Conservation (phyloP, 2,888 invertebrate species). For the Chymomyza amoena region DNA sequence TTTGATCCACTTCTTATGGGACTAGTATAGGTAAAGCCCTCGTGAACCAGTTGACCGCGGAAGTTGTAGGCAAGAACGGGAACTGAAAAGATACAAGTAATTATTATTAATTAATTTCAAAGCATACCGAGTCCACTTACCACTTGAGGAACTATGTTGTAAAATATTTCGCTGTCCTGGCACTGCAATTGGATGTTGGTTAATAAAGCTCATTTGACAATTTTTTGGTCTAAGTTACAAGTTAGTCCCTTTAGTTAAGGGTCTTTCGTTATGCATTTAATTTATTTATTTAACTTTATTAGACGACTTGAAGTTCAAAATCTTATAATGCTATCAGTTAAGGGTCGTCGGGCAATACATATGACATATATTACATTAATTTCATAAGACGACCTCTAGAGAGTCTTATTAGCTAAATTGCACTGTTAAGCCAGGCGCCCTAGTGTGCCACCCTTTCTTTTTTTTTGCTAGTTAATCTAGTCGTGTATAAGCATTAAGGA, state of each 20-base stretch:
- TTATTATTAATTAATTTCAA: background rate
- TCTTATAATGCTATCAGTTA: background rate
- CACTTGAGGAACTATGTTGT: background rate
- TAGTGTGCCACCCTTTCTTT: background rate
- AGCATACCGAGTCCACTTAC: background rate
- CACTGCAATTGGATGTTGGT: background rate
- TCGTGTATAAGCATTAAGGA: constrained; percentile 66
- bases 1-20: constrained; percentile 58
- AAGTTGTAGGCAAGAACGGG: constrained; percentile 71
- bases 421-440: constrained; percentile 35
- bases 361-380: background rate
- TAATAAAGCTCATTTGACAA: background rate
- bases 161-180: background rate
- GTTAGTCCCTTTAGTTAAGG: background rate
- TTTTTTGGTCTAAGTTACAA: background rate
- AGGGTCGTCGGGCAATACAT: background rate
- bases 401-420: constrained; percentile 47
- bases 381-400: constrained; percentile 22
- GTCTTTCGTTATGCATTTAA: background rate
- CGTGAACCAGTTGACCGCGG: constrained; percentile 74
- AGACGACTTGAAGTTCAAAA: background rate
- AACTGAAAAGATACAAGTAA: background rate
- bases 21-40: constrained; percentile 67
- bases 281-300: background rate
- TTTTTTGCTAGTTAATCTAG: constrained; percentile 19